Base-by-base conservation (phyloP, 2,797 vertebrate species). In the Pseudochirops corinnae region DNA sequence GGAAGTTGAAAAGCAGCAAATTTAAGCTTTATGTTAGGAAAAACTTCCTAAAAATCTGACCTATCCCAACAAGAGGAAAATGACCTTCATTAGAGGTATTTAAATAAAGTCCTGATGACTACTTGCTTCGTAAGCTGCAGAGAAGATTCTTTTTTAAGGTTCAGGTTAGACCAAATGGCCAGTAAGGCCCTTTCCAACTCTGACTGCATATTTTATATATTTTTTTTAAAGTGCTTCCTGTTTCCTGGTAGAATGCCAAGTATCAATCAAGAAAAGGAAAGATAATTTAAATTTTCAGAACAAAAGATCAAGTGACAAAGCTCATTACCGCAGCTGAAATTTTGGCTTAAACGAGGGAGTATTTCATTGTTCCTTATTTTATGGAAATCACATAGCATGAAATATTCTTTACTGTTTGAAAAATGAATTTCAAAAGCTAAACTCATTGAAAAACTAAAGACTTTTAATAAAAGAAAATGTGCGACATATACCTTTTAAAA, bases 371-470 rank as follows among this genome's bases (percentile, higher is more conserved):
- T 46, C 95, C 46, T 95, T 92, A 95, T 90, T 95, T 95, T 39
- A 95, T n/a, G 67, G 16, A 82, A 94, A 82, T 92, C 4, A 28
- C 91, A 52, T 28, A 92, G 92, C 93, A 94, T 94, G 58, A 31
- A 93, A 93, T 94, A 97, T 56, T 93, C 93, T 39, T 90, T 95
- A 82, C 29, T 91, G 1, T 4, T 28, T 95, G 21, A 58, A 96
- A 94, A 60, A 55, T 55, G 62, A 94, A 91, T 39, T 96, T 56
- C 67, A 95, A 96, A 87, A 94, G 31, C 16, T 96, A 4, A 93
- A 82, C 94, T 4, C 91, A 31, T 33, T 94, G 52, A 92, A 56
- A 3, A 91, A 50, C 26, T 5, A 39, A 90, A 24, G n/a, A 6
- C 31, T 91, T 95, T 82, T 92, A 92, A 93, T 93, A n/a, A 93